These are phyloP conservation scores for Etia nguti DNA, from an alignment of 2,113 vertebrate genomes.

Conservation along the genomic window DNA sequence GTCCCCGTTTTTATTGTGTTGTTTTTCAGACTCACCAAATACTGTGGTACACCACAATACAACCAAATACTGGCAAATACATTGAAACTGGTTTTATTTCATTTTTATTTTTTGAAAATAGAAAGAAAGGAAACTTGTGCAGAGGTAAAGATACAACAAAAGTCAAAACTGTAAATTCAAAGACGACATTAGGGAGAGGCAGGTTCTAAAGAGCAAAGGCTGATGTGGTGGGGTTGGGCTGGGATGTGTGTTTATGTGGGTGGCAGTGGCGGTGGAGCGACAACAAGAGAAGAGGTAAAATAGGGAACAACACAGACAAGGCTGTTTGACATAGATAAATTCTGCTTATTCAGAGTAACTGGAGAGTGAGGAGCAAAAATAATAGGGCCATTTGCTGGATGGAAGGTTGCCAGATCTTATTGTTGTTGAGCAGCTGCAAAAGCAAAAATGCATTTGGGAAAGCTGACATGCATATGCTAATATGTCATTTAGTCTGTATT, in stretches of 20 bases:
- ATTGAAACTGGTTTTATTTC: background rate
- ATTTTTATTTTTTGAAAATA: background rate
- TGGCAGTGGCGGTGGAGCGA: background rate
- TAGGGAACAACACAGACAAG: slow-evolving; percentile 48
- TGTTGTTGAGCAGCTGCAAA: slow-evolving; percentile 70
- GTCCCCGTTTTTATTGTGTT: background rate
- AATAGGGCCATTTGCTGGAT: slow-evolving; percentile 72
- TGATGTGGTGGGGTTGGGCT: background rate
- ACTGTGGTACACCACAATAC: background rate
- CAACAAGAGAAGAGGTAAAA: slow-evolving; percentile 22
- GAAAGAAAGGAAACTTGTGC: background rate
- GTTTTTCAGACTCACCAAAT: accelerated
- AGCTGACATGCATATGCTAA: slow-evolving; percentile 60
- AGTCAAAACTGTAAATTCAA: background rate
- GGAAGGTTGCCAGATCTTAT: slow-evolving; percentile 70
- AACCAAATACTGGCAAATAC: background rate
- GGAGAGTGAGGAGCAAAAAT: slow-evolving; percentile 70
- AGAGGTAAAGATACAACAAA: background rate
- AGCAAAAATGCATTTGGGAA: slow-evolving; percentile 59
- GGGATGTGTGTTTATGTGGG: slow-evolving; percentile 13
- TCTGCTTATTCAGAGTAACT: slow-evolving; percentile 75
- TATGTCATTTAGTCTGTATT: slow-evolving; percentile 38
- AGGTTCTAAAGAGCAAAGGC: background rate
- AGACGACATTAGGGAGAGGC: background rate
- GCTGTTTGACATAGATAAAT: slow-evolving; percentile 70